These are phyloP conservation scores for Hydrolagus affinis DNA, from an alignment of 2,113 vertebrate species.

Conservation along the genomic window DNA sequence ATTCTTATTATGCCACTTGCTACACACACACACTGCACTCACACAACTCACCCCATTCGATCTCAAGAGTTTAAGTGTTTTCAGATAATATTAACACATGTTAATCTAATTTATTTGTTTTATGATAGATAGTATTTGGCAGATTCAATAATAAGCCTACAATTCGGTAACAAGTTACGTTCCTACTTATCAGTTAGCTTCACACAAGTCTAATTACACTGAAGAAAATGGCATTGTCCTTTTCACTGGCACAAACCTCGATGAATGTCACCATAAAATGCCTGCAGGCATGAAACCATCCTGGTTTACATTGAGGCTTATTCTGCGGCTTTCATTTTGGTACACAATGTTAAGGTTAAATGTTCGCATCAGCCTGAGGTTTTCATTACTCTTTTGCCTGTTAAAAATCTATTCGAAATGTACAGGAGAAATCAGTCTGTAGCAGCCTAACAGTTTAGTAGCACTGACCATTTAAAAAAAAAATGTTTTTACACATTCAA, in stretches of 20 bases:
- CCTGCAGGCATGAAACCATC: background rate
- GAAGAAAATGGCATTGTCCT: background rate
- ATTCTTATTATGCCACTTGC: background rate
- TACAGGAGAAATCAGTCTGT: background rate
- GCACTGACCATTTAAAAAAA: conserved; percentile 2
- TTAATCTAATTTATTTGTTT: background rate
- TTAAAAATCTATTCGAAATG: background rate
- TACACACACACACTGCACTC: background rate
- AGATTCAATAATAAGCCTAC: background rate
- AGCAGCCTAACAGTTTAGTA: background rate
- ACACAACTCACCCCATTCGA: conserved; percentile 11
- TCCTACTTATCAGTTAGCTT: background rate
- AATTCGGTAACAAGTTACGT: background rate
- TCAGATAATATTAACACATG: background rate
- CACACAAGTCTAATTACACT: background rate
- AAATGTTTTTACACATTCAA: conserved; percentile 12
- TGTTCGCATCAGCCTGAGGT: background rate
- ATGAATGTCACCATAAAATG: background rate
- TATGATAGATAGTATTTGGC: background rate
- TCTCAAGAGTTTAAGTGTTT: conserved; percentile 20
- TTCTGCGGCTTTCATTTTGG: background rate
- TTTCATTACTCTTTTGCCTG: background rate
- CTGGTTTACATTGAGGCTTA: background rate
- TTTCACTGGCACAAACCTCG: conserved; percentile 5
- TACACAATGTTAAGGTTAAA: conserved; percentile 5